Percentiles rank a stretch among this genome's conserved stretches.
These are phyloP conservation scores for Tetramorium simillimum DNA, from an alignment of 1,140 invertebrate genomes.

Conservation along the genomic window DNA sequence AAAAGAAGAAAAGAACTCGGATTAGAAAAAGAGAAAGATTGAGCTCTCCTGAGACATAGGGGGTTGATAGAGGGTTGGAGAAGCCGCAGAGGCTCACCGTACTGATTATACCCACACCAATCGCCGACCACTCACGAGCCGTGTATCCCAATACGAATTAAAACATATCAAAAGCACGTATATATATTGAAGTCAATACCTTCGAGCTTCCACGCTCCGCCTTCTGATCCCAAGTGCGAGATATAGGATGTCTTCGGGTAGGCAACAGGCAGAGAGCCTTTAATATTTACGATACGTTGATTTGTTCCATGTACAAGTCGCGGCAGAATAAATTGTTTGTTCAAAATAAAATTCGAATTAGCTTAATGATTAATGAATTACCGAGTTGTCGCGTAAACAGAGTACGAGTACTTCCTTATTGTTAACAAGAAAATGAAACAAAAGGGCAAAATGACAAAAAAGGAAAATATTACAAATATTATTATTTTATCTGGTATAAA, in stretches of 20 bases:
- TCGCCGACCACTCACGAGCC: conserved; percentile 37
- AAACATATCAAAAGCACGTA: conserved; percentile 73
- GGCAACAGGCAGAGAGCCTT: conserved; percentile 23
- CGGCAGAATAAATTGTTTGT: background rate
- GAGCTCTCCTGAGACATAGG: conserved; percentile 49
- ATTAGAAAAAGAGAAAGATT: conserved; percentile 55
- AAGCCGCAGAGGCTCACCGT: conserved; percentile 58
- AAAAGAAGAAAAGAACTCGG: conserved; percentile 17
- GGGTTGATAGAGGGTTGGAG: conserved; percentile 40
- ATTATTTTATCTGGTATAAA: background rate
- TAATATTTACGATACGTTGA: conserved; percentile 40
- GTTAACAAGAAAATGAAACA: background rate
- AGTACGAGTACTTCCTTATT: background rate
- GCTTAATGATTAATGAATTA: background rate
- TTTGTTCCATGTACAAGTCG: background rate
- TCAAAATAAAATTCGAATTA: background rate
- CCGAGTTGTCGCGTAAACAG: background rate
- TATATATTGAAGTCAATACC: conserved; percentile 53
- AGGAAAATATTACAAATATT: background rate
- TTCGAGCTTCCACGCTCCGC: conserved; percentile 50
- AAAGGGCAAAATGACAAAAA: background rate
- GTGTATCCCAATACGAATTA: conserved; percentile 77
- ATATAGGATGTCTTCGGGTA: conserved; percentile 1
- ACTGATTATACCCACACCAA: conserved; percentile 74
- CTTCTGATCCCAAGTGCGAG: conserved; percentile 34